Evolutionary conservation across 2,797 vertebrate genomes (phyloP).

Genomic region (Silurus aristotelis): DNA sequence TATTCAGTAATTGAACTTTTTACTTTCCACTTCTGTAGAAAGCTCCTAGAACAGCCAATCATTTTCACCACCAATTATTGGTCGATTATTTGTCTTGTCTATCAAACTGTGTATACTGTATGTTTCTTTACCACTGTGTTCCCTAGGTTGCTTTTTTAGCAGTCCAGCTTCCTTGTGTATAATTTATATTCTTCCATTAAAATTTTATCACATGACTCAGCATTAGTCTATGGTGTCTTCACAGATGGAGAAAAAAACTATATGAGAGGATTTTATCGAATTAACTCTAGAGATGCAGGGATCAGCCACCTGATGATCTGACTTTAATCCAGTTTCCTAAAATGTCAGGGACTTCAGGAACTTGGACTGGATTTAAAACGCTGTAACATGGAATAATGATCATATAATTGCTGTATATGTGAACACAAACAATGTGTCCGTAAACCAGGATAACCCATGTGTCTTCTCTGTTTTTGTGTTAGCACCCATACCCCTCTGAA

Average conservation of each 20-base stretch:
- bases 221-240: not conserved
- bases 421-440: too few relatives aligned
- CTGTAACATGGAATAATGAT: not conserved
- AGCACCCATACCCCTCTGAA: conserved; percentile 96
- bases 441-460: not conserved
- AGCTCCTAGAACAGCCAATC: too few relatives aligned
- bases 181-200: not conserved
- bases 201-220: not conserved
- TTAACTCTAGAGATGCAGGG: not conserved
- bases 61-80: too few relatives aligned
- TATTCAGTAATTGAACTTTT: too few relatives aligned
- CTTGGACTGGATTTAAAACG: not conserved
- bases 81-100: not conserved
- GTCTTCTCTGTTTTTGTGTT: conserved; percentile 5
- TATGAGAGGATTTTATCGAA: not conserved
- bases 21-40: too few relatives aligned
- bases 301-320: too few relatives aligned
- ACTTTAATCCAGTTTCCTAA: not conserved
- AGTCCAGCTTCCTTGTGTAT: not conserved
- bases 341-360: not conserved
- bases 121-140: not conserved
- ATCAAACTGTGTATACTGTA: not conserved
- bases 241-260: not conserved
- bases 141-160: not conserved
- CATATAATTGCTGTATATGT: not conserved